Evolutionary conservation across 1,140 invertebrate genomes (phyloP).

Genomic region (Chelonus insularis): DNA sequence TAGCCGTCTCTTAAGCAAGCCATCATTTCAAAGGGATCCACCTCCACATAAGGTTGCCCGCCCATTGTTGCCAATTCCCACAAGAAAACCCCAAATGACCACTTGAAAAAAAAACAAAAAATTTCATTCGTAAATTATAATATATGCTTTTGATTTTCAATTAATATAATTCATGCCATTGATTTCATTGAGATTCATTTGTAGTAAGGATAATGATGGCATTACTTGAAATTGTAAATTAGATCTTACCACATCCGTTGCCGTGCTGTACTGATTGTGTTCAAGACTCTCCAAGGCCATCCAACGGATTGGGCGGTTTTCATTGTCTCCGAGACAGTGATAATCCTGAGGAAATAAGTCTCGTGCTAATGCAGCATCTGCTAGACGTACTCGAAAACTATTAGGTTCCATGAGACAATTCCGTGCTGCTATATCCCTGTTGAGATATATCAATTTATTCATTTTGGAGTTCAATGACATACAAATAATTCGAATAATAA

Average conservation of each 20-base stretch:
- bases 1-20: conserved; percentile 86
- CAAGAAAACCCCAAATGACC: conserved; percentile 90
- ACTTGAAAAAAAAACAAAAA: conserved; percentile 65
- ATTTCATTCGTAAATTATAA: neutral
- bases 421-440: conserved; percentile 82
- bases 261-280: conserved; percentile 75
- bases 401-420: conserved; percentile 81
- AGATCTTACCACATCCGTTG: conserved; percentile 79
- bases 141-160: conserved; percentile 6
- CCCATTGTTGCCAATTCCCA: conserved; percentile 94
- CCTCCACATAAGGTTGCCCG: conserved; percentile 83
- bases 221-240: conserved; percentile 1
- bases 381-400: conserved; percentile 78
- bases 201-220: neutral
- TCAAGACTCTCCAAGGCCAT: conserved; percentile 87
- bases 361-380: conserved; percentile 85
- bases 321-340: conserved; percentile 91
- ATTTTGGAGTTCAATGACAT: too few species aligned
- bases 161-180: conserved; percentile 11
- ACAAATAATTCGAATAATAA: too few species aligned
- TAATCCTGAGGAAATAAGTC: conserved; percentile 96
- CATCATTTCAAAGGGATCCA: conserved; percentile 90
- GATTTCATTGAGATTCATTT: neutral
- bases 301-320: conserved; percentile 95
- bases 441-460: neutral